Base-by-base conservation (phyloP, 2,888 invertebrate genomes). In the Calliopum simillimum region DNA sequence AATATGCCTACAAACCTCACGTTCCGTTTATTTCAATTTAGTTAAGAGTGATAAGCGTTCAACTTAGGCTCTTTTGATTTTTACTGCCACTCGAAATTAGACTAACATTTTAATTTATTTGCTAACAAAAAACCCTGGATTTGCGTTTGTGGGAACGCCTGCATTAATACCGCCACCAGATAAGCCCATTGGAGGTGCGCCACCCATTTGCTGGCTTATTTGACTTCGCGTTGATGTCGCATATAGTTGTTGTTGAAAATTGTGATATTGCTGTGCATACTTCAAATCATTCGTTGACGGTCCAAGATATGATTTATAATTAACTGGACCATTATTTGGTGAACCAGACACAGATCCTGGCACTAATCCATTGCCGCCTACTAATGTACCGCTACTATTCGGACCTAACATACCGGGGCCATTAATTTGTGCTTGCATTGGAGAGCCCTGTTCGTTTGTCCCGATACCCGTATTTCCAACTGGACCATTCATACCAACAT, bases 181-280 rank as follows among this genome's bases (percentile, higher is more conserved):
- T 64, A 49, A 68, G 70, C 33, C 70, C 65, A 72, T 82, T 82
- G 25, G 79, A 78, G 4, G 77, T 76, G 76, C 80, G 80, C 76
- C 44, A 71, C 74, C 69, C 73, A 78, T 69, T 77, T 82, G 80
- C 71, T 81, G 76, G 87, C 86, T 66, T 44, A 66, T 47, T 78
- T 90, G 90, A 83, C 89, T 90, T 76, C 93, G 88, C 51, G 93
- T 92, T 76, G 91, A 91, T 12, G 96, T 97, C 73, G 97, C 96
- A 87, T 97, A 97, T 77, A 97, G 87, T 86, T 96, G 96, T 86
- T 97, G 97, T 84, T 97, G 97, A 89, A 97, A 97, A 87, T 96
- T 95, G 87, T 96, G 96, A 88, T 94, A 97, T 89, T 96, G 96
- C 86, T 95, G 95, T 81, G 96, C 96, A 88, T 97, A 97, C 85